Evolutionary conservation across 2,888 invertebrate genomes (phyloP).

Genomic region (Bibio marci): DNA sequence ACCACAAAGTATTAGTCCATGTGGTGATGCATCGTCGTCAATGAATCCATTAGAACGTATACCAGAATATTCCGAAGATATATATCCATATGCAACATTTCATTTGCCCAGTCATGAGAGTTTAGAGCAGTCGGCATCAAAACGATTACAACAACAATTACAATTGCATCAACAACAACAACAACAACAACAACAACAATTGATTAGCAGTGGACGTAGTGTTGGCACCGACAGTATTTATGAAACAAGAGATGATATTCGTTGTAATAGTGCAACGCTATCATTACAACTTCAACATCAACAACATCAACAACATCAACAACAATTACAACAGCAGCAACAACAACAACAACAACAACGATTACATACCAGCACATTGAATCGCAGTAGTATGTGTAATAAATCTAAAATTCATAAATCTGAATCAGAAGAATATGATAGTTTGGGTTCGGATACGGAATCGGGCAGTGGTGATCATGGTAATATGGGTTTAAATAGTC

Average conservation of each 20-base stretch:
- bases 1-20: too few species aligned
- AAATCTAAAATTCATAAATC: slow-evolving; percentile 36
- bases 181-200: slow-evolving; percentile 17
- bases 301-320: too few species aligned
- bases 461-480: slow-evolving; percentile 29
- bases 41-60: slow-evolving; percentile 33
- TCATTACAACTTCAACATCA: slow-evolving; percentile 5
- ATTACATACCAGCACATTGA: slow-evolving; percentile 13
- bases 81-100: slow-evolving; percentile 42
- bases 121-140: slow-evolving; percentile 13
- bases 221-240: slow-evolving; percentile 7
- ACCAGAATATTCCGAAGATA: slow-evolving; percentile 38
- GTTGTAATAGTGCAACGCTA: too few species aligned
- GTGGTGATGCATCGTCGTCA: slow-evolving; percentile 18
- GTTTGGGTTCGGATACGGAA: slow-evolving; percentile 36
- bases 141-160: background rate
- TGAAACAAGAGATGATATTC: slow-evolving; percentile 19
- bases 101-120: slow-evolving; percentile 38
- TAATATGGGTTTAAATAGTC: slow-evolving; percentile 31
- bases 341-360: background rate
- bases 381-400: slow-evolving; percentile 28
- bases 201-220: background rate
- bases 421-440: slow-evolving; percentile 39
- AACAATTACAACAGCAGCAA: background rate
- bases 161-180: slow-evolving; percentile 24